These are phyloP conservation scores for Lepidocolaptes lacrymiger DNA, from an alignment of 2,797 vertebrate species.

Conservation along the genomic window DNA sequence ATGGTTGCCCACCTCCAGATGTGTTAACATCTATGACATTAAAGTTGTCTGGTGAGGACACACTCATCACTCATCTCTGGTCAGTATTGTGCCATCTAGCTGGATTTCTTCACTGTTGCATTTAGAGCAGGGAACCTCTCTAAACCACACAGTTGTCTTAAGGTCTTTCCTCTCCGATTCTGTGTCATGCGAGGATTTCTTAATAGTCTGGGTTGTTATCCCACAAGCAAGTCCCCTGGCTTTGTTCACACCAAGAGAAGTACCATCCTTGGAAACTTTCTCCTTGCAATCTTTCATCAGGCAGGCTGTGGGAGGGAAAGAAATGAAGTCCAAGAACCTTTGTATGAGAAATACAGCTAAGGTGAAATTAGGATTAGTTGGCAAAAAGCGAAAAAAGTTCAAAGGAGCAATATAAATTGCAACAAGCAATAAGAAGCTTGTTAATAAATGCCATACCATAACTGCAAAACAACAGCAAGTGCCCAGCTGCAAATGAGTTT, in stretches of 20 bases:
- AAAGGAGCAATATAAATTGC: neutral
- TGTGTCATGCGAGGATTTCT: neutral
- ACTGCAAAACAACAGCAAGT: slow-evolving; percentile 20
- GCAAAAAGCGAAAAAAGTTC: neutral
- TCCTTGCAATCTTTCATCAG: neutral
- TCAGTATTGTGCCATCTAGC: neutral
- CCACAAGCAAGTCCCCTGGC: neutral
- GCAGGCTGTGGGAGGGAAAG: neutral
- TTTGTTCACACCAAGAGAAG: neutral
- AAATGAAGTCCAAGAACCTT: fast-evolving
- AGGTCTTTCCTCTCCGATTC: neutral
- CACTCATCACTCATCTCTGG: fast-evolving
- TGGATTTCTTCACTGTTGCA: neutral
- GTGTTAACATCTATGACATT: neutral
- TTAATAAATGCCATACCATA: neutral
- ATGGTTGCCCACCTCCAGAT: neutral
- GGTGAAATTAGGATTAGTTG: neutral
- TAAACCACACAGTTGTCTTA: neutral
- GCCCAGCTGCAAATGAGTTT: neutral
- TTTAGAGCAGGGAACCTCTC: neutral
- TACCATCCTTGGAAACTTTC: neutral
- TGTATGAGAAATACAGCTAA: neutral
- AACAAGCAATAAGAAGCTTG: neutral
- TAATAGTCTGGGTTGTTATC: neutral
- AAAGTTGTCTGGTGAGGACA: neutral